Evolutionary conservation across 2,797 vertebrate species (phyloP).

Genomic region (Columba guinea): DNA sequence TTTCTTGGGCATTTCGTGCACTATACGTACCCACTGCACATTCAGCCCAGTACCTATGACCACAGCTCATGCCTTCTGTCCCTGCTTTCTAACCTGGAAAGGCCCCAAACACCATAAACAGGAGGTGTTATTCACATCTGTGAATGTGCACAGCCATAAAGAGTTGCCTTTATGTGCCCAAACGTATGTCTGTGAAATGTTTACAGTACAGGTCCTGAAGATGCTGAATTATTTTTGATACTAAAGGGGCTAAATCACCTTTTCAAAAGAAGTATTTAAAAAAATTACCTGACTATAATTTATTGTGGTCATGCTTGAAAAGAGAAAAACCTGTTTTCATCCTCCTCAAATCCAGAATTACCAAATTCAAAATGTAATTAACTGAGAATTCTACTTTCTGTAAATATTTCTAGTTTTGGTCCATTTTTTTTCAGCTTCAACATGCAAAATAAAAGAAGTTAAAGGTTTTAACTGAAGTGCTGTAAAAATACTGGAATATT

Average conservation of each 20-base stretch:
- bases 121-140: background rate
- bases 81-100: background rate
- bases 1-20: background rate
- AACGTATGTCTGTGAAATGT: background rate
- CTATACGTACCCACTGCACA: background rate
- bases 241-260: background rate
- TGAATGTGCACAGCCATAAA: background rate
- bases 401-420: background rate
- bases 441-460: background rate
- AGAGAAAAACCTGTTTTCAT: background rate
- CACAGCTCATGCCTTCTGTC: background rate
- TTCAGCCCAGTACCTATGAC: background rate
- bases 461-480: background rate
- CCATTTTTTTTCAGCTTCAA: background rate
- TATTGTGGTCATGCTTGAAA: background rate
- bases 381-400: background rate
- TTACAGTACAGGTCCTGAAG: background rate
- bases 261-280: background rate
- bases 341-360: background rate
- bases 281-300: background rate
- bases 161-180: background rate
- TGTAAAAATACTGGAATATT: background rate
- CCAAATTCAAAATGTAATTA: background rate
- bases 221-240: background rate
- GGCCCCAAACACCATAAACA: background rate